Conservation (phyloP, 2,797 vertebrate species). For the Diceros bicornis region DNA sequence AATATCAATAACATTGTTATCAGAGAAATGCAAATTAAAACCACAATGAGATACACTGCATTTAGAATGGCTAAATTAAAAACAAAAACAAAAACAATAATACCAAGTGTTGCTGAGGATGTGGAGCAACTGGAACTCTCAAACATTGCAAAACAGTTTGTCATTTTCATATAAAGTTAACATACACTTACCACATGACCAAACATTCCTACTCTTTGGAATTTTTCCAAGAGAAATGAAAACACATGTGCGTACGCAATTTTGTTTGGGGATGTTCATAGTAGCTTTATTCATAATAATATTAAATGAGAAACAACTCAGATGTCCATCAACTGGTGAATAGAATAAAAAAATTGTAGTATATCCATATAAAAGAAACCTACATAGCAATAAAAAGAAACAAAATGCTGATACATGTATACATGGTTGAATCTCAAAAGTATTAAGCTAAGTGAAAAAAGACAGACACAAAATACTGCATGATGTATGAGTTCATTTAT, state of each 20-base stretch:
- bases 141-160: background rate
- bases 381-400: background rate
- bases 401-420: background rate
- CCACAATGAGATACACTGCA: background rate
- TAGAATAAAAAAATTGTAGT: background rate
- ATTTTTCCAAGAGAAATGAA: slow-evolving; percentile 39
- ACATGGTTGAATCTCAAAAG: background rate
- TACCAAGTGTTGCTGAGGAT: background rate
- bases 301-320: background rate
- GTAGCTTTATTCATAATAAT: background rate
- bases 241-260: background rate
- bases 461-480: background rate
- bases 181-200: background rate
- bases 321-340: background rate
- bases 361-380: background rate
- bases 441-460: background rate
- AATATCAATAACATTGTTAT: background rate
- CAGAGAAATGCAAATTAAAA: background rate
- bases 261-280: background rate
- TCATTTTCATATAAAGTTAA: slow-evolving; percentile 27
- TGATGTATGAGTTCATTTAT: background rate
- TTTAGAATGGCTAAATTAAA: slow-evolving; percentile 45
- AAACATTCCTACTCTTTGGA: background rate
- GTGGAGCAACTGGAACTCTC: background rate
- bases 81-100: background rate